Conservation (phyloP, 2,797 vertebrate genomes). For the Myioborus melanocephalus region DNA sequence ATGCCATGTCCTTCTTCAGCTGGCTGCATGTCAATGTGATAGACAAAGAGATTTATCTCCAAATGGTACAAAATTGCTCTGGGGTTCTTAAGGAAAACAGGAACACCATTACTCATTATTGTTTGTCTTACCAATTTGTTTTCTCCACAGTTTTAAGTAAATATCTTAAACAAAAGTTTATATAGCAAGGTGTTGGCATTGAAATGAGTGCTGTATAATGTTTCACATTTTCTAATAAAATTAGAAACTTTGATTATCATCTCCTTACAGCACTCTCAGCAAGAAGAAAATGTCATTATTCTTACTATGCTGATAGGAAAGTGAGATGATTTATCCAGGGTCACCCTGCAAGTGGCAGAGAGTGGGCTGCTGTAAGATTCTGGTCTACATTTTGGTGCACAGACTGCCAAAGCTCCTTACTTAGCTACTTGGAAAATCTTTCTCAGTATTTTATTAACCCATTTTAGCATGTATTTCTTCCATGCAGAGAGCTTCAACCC, state of each 20-base stretch:
- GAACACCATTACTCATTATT: neutral
- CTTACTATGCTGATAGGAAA: neutral
- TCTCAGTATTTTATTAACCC: neutral
- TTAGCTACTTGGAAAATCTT: neutral
- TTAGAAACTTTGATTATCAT: neutral
- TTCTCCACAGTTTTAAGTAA: neutral
- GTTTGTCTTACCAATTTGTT: neutral
- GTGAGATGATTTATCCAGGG: neutral
- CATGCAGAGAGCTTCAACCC: neutral
- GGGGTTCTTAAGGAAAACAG: neutral
- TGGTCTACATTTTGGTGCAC: fast-evolving
- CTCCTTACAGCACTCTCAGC: neutral
- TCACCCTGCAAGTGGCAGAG: neutral
- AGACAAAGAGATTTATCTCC: neutral
- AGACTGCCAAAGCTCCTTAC: neutral
- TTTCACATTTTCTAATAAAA: neutral
- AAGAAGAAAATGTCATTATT: neutral
- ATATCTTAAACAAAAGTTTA: neutral
- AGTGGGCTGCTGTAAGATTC: neutral
- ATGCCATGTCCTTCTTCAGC: neutral
- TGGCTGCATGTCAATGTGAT: neutral
- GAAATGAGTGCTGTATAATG: neutral
- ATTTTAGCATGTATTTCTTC: neutral
- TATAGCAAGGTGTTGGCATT: neutral
- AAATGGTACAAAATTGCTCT: neutral